phyloP scores from a whole-genome alignment of 2,113 vertebrate genomes.

The Corythaixoides concolor region DNA sequence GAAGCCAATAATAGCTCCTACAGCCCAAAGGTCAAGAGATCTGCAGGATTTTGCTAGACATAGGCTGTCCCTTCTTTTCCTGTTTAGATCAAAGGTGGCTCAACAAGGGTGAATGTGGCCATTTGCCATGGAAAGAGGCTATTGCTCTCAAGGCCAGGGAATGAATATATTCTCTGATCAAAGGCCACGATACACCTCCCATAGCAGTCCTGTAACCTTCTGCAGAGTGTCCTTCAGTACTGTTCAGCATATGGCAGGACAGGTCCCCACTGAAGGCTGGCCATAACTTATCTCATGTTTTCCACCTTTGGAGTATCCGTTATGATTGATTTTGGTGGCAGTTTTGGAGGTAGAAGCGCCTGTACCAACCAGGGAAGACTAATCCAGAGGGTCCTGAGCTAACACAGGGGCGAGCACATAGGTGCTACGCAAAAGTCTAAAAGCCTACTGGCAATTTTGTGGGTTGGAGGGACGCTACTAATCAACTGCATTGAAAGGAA shows the following conservation, averaged over 20 bases:
- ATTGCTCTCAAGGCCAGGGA: neutral
- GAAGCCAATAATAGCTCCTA: neutral
- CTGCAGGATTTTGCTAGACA: neutral
- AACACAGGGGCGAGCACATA: fast-evolving
- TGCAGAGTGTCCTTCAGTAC: too few relatives aligned
- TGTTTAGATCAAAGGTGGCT: neutral
- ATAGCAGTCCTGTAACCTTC: neutral
- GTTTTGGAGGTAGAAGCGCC: neutral
- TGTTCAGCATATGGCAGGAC: neutral
- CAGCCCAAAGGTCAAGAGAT: neutral
- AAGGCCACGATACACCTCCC: neutral
- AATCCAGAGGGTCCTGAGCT: neutral
- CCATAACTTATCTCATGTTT: neutral
- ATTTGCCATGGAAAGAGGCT: neutral
- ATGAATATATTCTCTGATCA: neutral
- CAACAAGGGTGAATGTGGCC: neutral
- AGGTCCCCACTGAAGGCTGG: neutral
- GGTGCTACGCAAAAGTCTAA: neutral
- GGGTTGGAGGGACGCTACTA: too few relatives aligned
- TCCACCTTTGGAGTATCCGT: fast-evolving
- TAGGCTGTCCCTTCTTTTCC: neutral
- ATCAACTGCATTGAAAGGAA: neutral
- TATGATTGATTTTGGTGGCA: neutral
- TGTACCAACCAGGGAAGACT: fast-evolving
- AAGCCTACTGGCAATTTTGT: fast-evolving